Conservation (phyloP, 2,888 invertebrate species). For the Kryphioiulus occultus region DNA sequence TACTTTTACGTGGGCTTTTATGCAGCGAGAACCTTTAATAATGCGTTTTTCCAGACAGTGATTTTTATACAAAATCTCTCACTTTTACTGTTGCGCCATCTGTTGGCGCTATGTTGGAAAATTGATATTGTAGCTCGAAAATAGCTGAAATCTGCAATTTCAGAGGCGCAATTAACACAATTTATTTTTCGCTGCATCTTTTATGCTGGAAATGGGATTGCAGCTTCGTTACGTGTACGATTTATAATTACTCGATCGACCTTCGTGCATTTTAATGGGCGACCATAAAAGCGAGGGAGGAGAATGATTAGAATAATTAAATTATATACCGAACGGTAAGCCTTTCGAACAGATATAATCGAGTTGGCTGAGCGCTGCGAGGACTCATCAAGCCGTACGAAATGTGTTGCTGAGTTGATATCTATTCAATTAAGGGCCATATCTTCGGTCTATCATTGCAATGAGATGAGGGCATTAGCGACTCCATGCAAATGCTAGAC, state of each 20-base stretch:
- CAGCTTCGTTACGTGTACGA: not conserved
- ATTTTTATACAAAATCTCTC: not conserved
- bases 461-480: not conserved
- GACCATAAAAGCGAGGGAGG: not conserved
- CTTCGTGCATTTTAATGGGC: slow-evolving; percentile 7
- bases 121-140: not conserved
- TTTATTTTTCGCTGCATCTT: not conserved
- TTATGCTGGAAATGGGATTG: not conserved
- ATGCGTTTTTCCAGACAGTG: too few species aligned
- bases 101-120: not conserved
- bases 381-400: slow-evolving; percentile 4
- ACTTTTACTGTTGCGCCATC: not conserved
- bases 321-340: slow-evolving; percentile 11
- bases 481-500: slow-evolving; percentile 14
- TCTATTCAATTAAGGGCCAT: slow-evolving; percentile 6
- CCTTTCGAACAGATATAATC: slow-evolving; percentile 32
- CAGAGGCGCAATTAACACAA: not conserved
- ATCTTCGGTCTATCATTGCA: not conserved
- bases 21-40: too few species aligned
- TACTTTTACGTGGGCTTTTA: too few species aligned
- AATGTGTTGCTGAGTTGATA: slow-evolving; percentile 2
- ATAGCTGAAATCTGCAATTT: not conserved
- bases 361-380: not conserved
- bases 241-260: slow-evolving; percentile 39
- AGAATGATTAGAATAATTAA: slow-evolving; percentile 36